Evolutionary conservation across 2,888 invertebrate species (phyloP), one percentile per base, ranked within the genome.

Genomic region (Platynereis dumerilii): DNA sequence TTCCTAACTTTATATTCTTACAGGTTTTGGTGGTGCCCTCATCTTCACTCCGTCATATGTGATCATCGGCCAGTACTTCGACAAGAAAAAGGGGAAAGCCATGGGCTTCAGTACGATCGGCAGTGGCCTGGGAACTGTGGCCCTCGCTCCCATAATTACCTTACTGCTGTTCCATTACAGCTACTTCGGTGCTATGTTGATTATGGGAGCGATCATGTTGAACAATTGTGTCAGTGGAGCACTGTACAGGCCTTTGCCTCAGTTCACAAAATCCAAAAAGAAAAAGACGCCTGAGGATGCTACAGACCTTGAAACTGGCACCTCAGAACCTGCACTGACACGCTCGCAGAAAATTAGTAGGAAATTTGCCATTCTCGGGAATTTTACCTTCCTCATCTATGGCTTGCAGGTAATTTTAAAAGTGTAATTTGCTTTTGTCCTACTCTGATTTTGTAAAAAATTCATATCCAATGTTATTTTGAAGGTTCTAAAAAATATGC

Each of bases 21-120:
- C 61, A 70, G 70, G 68, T 53, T 5, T 69, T 28, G 70, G 70
- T 28, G 69, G 54, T 28, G 60, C 64, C 1, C 55, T 60, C 27
- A 39, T 69, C 2, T 70, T 69, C 55, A 62, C 69, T 10, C 69
- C 70, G 22, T 58, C 58, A 20, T 66, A 66, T 48, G 34, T 72
- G 26, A 63, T 72, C 15, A 58, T 72, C 3, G 60, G 59, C 39
- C 53, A 72, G 42, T 72, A 72, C 53, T 72, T 72, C 42, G 68
- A 72, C 61, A 64, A 72, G 52, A 69, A 66, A 29, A 67, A 69
- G 52, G 71, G 71, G n/a, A 60, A 61, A 22, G 72, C 72, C 12
- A 72, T 66, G 67, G 67, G 64, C 2, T 24, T 69, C 15, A 34
- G 69, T 7, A 64, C 72, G 10, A 57, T 69, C 15, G 72, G 72